Evolutionary conservation across 2,888 invertebrate genomes (phyloP), one percentile per base, ranked within the genome.

Genomic region (Drosophila prostipennis): DNA sequence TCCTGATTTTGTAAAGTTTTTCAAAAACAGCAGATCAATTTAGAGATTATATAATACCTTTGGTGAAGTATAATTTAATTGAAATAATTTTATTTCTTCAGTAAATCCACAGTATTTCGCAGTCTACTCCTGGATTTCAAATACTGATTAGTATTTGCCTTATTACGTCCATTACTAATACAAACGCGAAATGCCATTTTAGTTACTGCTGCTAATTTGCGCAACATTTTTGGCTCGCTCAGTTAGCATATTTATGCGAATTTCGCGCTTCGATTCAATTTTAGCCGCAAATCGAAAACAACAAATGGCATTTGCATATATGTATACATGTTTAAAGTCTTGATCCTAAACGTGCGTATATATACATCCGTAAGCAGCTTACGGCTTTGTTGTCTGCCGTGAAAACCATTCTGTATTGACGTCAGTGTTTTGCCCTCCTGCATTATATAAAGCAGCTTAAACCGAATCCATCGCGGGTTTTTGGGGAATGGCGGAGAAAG

Each of bases 181-280:
- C 43, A 73, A 56, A 73, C 49, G 42, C 40, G 6, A 45, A 48
- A 32, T 72, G 36, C 51, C 51, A 64, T 76, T 78, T 86, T 73
- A 76, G 87, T 78, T 65, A 72, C 81, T 77, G 69, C 42, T 73
- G 65, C 85, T 77, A 87, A 84, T 87, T 84, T 80, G 59, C 53
- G 74, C 59, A 67, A 53, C 49, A 73, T 58, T 56, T 63, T 60
- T 60, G 59, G 71, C 37, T 19, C 56, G 72, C 70, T 85, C 72
- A 81, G 87, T 82, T 82, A 82, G 85, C 85, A 79, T 82, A 85
- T 87, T 81, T 82, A 78, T 81, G 82, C 64, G 79, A 87, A 79
- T 57, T 87, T 75, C 52, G 56, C 67, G 72, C 74, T 77, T 79
- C 72, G 64, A 77, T 76, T 74, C 84, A 70, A 76, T 80, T 74